phyloP scores from a whole-genome alignment of 2,113 vertebrate genomes.

The Bagarius yarrelli region DNA sequence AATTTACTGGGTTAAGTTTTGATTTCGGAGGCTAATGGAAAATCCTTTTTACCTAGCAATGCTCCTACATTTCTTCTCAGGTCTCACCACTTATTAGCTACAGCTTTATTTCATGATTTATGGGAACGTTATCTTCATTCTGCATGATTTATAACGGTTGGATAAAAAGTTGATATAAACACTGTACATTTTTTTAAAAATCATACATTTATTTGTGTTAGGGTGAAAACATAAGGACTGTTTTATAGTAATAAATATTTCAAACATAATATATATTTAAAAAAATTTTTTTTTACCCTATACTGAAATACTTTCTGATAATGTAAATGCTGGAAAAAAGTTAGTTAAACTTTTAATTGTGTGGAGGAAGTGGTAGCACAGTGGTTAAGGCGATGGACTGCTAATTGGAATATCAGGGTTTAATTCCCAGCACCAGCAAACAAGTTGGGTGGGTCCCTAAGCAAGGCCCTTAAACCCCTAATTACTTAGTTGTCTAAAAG shows the following conservation, averaged over 20 bases:
- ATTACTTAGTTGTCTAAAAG: no score
- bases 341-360: no score
- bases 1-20: not conserved
- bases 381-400: no score
- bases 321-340: not conserved
- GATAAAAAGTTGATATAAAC: not conserved
- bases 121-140: not conserved
- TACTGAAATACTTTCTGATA: not conserved
- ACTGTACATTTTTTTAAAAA: not conserved
- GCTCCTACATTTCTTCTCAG: not conserved
- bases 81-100: not conserved
- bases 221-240: not conserved
- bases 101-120: slow-evolving; percentile 2
- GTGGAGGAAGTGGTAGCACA: no score
- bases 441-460: no score
- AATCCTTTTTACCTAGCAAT: not conserved
- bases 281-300: no score
- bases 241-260: not conserved
- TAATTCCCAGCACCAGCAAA: no score
- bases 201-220: not conserved
- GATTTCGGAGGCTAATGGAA: not conserved
- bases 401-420: no score
- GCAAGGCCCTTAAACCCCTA: no score
- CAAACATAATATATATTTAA: not conserved
- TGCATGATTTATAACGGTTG: not conserved